Base-by-base conservation (phyloP, 2,888 invertebrate species). In the Pogonocherus hispidulus region DNA sequence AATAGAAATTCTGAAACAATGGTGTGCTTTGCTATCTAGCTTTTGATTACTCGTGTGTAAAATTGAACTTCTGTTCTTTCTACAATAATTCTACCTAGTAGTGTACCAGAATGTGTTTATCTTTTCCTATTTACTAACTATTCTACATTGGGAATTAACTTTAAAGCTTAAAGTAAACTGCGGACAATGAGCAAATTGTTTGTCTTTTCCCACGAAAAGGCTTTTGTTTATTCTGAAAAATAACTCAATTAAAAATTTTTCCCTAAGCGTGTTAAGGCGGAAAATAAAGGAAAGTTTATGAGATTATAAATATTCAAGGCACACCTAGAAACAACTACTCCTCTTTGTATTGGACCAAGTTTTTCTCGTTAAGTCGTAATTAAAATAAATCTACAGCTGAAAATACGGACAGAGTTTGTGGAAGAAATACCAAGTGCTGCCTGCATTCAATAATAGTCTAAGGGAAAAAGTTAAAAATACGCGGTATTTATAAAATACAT, bases 281-380 rank as follows among this genome's bases (percentile, higher is more conserved):
- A 67, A 56, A 60, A 62, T 51, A 55, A 49, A 27, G 56, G 56
- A 66, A 63, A 73, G 72, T 75, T 72, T 71, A 68, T 64, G 68
- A 71, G 72, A 72, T 72, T 65, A 71, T 75, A 70, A 74, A 75
- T 76, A 79, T 79, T 78, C 79, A 69, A 73, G 79, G 78, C 82
- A 82, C 83, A 82, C 79, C 78, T 79, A 73, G 73, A 76, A 76
- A 78, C 66, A 79, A 77, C 78, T 76, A 79, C 78, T 73, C 71
- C 76, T 78, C 72, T 81, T 81, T 82, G 82, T 82, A 81, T 81
- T 80, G 80, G 73, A 71, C 77, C 68, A 80, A 79, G 78, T 81
- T 81, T 78, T 80, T 78, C 83, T 83, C 82, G 83, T 84, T 83
- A 83, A 81, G 77, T 76, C 79, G 80, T 79, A 83, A 84, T 84